These are phyloP conservation scores for Eupithecia subumbrata DNA, from an alignment of 2,888 invertebrate genomes.

Conservation along the genomic window DNA sequence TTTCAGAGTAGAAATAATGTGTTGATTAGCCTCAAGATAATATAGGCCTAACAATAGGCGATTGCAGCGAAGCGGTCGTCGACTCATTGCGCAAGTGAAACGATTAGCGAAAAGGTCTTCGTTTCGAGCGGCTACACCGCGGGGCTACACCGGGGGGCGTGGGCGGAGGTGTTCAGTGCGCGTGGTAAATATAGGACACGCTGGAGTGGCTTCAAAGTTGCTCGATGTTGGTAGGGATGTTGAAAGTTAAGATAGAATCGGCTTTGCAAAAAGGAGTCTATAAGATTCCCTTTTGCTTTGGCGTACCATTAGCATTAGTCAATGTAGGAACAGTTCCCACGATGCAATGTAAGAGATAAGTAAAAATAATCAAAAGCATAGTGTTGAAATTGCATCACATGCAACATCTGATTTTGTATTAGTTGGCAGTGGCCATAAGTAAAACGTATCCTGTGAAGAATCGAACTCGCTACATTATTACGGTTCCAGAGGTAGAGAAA, in stretches of 20 bases:
- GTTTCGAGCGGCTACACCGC: slow-evolving; percentile 44
- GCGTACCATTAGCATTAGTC: too few species aligned
- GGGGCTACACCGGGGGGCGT: slow-evolving; percentile 41
- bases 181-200: slow-evolving; percentile 32
- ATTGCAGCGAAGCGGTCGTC: slow-evolving; percentile 35
- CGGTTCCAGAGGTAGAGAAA: background rate
- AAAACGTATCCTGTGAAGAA: background rate
- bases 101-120: slow-evolving; percentile 54
- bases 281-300: too few species aligned
- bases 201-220: slow-evolving; percentile 21
- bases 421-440: background rate
- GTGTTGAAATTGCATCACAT: too few species aligned
- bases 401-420: too few species aligned
- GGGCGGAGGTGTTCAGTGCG: slow-evolving; percentile 39
- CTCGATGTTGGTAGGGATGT: background rate
- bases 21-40: slow-evolving; percentile 15
- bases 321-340: too few species aligned
- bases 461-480: background rate
- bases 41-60: slow-evolving; percentile 13
- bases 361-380: too few species aligned
- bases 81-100: slow-evolving; percentile 57
- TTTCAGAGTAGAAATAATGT: slow-evolving; percentile 2
- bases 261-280: background rate
- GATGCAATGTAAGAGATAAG: too few species aligned
- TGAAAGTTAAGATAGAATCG: background rate